Conservation (phyloP, 2,888 invertebrate species). For the Orgyia antiqua region DNA sequence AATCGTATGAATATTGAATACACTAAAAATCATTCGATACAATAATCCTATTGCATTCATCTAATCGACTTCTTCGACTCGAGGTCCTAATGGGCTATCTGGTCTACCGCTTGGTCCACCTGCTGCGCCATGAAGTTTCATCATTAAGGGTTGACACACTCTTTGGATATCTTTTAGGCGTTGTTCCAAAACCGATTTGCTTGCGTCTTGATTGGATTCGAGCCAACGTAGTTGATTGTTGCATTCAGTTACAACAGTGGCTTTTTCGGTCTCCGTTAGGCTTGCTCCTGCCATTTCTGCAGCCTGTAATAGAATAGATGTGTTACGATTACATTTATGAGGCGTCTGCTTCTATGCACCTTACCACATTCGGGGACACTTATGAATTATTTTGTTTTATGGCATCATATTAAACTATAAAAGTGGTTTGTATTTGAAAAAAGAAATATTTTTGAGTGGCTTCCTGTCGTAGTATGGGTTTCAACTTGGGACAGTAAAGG, state of each 20-base stretch:
- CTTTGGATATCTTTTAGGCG: conserved; percentile 86
- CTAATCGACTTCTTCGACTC: conserved; percentile 84
- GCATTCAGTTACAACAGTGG: conserved; percentile 82
- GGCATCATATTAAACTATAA: too few species aligned
- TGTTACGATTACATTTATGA: too few species aligned
- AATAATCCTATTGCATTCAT: too few species aligned
- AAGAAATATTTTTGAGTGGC: too few species aligned
- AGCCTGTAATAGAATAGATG: conserved; percentile 69
- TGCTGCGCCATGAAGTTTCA: conserved; percentile 85
- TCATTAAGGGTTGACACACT: conserved; percentile 88
- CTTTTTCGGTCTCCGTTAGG: conserved; percentile 84
- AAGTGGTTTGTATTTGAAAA: too few species aligned
- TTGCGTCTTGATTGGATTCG: conserved; percentile 87
- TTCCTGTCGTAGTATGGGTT: too few species aligned
- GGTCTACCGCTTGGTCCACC: conserved; percentile 42
- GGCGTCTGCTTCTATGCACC: too few species aligned
- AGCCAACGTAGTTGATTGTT: conserved; percentile 87
- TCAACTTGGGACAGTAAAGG: too few species aligned
- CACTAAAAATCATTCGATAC: too few species aligned
- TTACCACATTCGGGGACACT: too few species aligned
- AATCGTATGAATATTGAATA: too few species aligned
- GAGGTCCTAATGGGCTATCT: conserved; percentile 72
- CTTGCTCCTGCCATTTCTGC: conserved; percentile 82
- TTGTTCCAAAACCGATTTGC: conserved; percentile 87
- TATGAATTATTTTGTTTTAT: too few species aligned